A percentile compares a stretch with the other conserved stretches of the same genome.
Conservation (phyloP, 2,113 vertebrate species). For the Cettia cetti region DNA sequence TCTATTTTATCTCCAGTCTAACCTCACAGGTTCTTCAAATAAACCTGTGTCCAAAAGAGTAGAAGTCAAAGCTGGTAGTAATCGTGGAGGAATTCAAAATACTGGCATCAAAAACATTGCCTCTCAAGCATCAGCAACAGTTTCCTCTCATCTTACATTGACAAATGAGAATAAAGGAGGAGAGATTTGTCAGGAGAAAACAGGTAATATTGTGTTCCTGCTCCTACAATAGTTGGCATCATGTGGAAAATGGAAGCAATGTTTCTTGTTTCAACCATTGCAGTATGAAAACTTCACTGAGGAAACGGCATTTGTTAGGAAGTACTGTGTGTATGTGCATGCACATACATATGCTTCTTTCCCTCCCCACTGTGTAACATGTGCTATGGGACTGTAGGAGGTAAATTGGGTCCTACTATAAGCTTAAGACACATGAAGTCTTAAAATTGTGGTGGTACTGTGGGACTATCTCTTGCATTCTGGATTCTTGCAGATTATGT, state of each 20-base stretch:
- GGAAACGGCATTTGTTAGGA: neutral
- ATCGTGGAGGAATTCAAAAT: constrained; percentile 53
- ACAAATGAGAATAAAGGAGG: constrained; percentile 59
- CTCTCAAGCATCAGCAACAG: neutral
- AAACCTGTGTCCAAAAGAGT: constrained; percentile 78
- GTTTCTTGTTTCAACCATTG: neutral
- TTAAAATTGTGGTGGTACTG: neutral
- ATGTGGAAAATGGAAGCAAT: neutral
- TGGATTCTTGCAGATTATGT: neutral
- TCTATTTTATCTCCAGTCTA: constrained; percentile 75
- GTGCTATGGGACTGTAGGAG: neutral
- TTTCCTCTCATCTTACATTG: constrained; percentile 38
- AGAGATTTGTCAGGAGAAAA: constrained; percentile 58
- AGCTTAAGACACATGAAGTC: neutral
- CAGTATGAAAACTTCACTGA: neutral
- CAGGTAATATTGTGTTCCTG: constrained; percentile 55
- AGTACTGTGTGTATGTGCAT: neutral
- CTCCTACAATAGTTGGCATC: neutral
- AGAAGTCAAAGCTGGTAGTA: constrained; percentile 57
- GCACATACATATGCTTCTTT: neutral
- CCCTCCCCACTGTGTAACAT: neutral
- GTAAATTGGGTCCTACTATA: neutral
- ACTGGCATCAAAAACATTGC: constrained; percentile 56
- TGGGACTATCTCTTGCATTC: neutral
- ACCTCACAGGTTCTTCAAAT: constrained; percentile 70